These are phyloP conservation scores for Hydrophis major DNA, from an alignment of 2,797 vertebrate species.

Conservation along the genomic window DNA sequence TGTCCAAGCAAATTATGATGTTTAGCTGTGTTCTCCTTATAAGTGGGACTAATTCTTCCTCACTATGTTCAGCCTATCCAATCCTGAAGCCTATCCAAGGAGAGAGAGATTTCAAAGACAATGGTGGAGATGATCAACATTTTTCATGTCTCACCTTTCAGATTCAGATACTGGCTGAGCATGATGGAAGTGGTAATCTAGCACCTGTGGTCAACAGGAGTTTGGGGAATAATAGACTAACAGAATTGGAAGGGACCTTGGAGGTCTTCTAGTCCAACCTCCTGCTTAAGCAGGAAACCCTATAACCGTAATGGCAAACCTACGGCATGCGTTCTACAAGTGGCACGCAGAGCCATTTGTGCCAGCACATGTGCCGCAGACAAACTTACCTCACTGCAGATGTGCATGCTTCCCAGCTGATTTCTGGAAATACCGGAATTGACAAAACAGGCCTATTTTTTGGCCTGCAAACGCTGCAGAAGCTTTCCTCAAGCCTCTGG, in stretches of 20 bases:
- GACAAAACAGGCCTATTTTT: too few species aligned
- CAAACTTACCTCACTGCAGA: too few species aligned
- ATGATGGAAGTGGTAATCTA: neutral
- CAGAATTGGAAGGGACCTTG: neutral
- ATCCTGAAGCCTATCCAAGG: neutral
- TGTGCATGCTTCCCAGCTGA: too few species aligned
- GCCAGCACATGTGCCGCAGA: too few species aligned
- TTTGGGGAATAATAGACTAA: neutral
- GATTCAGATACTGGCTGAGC: neutral
- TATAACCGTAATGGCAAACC: neutral
- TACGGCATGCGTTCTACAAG: too few species aligned
- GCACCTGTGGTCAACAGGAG: neutral
- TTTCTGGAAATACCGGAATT: too few species aligned
- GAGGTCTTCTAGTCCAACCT: neutral
- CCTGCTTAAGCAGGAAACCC: neutral
- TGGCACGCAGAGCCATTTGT: too few species aligned
- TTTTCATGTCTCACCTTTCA: neutral
- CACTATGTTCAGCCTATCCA: neutral
- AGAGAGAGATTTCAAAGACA: neutral
- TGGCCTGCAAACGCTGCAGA: too few species aligned
- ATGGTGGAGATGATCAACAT: neutral
- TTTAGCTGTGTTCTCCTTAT: neutral
- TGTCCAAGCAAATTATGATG: neutral
- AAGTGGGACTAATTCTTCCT: neutral
- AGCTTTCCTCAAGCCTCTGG: too few species aligned